These are phyloP conservation scores for Colostygia pectinataria DNA, from an alignment of 2,888 invertebrate species.

Conservation along the genomic window DNA sequence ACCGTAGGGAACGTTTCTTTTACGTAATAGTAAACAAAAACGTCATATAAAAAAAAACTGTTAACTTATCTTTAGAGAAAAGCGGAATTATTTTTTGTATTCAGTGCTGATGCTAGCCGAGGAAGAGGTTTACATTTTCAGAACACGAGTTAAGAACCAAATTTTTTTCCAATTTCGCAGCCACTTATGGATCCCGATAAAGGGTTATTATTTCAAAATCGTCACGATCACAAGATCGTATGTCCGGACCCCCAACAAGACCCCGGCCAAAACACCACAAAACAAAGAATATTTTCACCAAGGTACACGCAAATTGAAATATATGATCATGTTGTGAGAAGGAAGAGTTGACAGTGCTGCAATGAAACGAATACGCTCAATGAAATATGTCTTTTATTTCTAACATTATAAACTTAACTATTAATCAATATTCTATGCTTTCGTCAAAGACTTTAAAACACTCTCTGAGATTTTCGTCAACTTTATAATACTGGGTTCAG, in stretches of 20 bases:
- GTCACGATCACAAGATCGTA: conserved; percentile 89
- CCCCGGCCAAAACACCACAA: conserved; percentile 87
- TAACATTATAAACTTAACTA: not conserved
- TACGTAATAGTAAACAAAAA: too few species aligned
- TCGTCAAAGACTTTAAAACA: too few species aligned
- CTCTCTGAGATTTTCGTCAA: not conserved
- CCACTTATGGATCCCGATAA: conserved; percentile 87
- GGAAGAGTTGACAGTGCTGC: conserved; percentile 62
- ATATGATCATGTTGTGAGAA: conserved; percentile 90
- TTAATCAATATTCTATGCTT: too few species aligned
- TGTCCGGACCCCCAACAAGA: conserved; percentile 85
- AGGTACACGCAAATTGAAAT: conserved; percentile 89
- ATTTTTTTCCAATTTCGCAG: conserved; percentile 43
- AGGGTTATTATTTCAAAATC: conserved; percentile 91
- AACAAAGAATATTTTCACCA: conserved; percentile 84
- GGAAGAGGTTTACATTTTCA: too few species aligned
- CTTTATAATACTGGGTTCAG: conserved; percentile 6
- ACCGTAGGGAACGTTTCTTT: too few species aligned
- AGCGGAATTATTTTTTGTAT: too few species aligned
- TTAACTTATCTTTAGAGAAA: too few species aligned
- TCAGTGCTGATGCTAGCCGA: too few species aligned
- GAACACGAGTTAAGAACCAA: too few species aligned
- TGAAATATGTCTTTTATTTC: conserved; percentile 34
- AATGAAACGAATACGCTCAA: conserved; percentile 15
- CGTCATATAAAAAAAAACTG: too few species aligned